phyloP scores from a whole-genome alignment of 2,888 invertebrate genomes.

The Thymelicus lineola region DNA sequence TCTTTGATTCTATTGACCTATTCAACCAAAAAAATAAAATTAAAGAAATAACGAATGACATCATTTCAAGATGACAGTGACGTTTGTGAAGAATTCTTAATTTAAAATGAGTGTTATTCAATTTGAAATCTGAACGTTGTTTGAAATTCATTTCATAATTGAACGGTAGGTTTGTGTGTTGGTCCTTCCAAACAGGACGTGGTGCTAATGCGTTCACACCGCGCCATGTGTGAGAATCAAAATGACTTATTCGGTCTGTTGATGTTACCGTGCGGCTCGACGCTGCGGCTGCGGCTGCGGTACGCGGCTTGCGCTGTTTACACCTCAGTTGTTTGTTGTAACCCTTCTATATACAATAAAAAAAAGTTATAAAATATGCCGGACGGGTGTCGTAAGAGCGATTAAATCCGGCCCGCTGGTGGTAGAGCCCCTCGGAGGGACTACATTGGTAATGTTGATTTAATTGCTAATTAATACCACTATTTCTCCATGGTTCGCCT shows the following conservation, averaged over 20 bases:
- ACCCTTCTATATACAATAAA: no score
- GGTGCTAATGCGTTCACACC: conserved; percentile 66
- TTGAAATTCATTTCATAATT: conserved; percentile 45
- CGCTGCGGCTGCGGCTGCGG: conserved; percentile 13
- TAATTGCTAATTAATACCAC: no score
- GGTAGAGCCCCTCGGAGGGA: no score
- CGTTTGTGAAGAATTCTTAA: not conserved
- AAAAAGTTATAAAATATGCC: no score
- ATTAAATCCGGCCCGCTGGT: no score
- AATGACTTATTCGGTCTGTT: conserved; percentile 60
- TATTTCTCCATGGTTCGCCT: no score
- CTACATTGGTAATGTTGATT: no score
- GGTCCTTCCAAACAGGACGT: conserved; percentile 62
- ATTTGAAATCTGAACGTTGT: not conserved
- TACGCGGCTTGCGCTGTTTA: no score
- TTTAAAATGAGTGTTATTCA: not conserved
- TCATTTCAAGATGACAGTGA: not conserved
- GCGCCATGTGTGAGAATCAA: conserved; percentile 72
- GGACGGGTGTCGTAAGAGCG: no score
- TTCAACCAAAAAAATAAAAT: no score
- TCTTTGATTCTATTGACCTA: no score
- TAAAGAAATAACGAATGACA: not conserved
- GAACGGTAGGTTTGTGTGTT: conserved; percentile 54
- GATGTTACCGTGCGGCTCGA: conserved; percentile 50
- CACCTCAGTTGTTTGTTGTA: no score